Base-by-base conservation (phyloP, 1,140 invertebrate genomes). In the Yoshiicerus persimilis region DNA sequence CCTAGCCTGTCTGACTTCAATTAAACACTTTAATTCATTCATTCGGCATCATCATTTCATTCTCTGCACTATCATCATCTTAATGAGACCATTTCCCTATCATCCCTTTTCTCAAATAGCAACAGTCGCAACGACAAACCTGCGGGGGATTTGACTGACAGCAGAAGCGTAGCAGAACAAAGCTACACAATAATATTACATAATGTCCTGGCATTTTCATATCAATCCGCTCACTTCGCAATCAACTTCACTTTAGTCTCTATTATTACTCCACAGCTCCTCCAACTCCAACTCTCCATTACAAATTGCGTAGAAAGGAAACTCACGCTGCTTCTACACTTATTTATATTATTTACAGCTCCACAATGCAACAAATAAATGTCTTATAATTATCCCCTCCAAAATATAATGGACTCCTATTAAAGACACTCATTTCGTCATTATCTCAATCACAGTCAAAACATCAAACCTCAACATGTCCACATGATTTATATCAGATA, bases 61-160 rank as follows among this genome's bases (percentile, higher is more conserved):
- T 62, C 62, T 34, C 30, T 66, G 23, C 25, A 66, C 32, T 34
- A 86, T 86, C 84, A 86, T 86, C 84, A 86, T 86, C 84, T 64
- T 86, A 86, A 86, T 86, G 84, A 64, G 84, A 64, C 56, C 27
- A 86, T 86, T 86, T 86, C 34, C 41, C 83, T 32, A 56, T 83
- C 32, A 83, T 56, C 47, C 47, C 47, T 27, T 34, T 75, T 75
- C 32, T 75, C 66, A 56, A 56, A 56, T 56, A 56, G 30, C 66
- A 16, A 30, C 66, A 70, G 25, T 13, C 30, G 8, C 9, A 70
- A 70, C 8, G 66, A 70, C 27, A 70, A 30, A 70, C 66, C 66
- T 70, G 30, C 66, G 66, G 66, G 47, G 47, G 47, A 56, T 56
- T 56, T 56, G 47, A 56, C 47, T n/a, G 47, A 56, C 47, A 56